Evolutionary conservation across 1,140 invertebrate genomes (phyloP).

Genomic region (silkworm (Bombyx mori)): DNA sequence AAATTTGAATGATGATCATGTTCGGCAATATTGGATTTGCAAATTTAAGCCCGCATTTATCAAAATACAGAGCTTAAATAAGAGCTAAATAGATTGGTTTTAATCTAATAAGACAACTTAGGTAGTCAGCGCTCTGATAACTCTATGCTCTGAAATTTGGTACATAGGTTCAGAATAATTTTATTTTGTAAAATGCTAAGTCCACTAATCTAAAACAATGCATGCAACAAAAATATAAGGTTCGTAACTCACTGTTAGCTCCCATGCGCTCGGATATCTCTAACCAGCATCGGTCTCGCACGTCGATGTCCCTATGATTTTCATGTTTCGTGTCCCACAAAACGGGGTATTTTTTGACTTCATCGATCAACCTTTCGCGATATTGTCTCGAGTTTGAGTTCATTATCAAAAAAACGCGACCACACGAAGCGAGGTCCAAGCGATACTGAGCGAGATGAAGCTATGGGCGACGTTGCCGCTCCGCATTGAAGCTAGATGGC

Average conservation of each 20-base stretch:
- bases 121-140: too few species aligned
- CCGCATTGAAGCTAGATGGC: slow-evolving; percentile 14
- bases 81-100: too few species aligned
- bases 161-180: too few species aligned
- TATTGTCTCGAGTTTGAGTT: slow-evolving; percentile 33
- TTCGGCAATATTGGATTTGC: too few species aligned
- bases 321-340: slow-evolving; percentile 59
- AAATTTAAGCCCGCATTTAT: too few species aligned
- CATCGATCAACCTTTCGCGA: slow-evolving; percentile 50
- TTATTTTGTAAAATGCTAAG: too few species aligned
- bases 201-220: too few species aligned
- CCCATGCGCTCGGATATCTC: slow-evolving; percentile 54
- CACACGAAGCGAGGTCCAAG: slow-evolving; percentile 38
- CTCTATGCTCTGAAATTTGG: too few species aligned
- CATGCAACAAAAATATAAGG: background rate
- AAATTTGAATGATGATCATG: too few species aligned
- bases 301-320: slow-evolving; percentile 53
- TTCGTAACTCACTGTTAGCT: slow-evolving; percentile 47
- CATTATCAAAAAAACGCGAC: slow-evolving; percentile 25
- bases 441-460: slow-evolving; percentile 52
- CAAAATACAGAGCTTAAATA: too few species aligned
- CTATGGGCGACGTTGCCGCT: slow-evolving; percentile 47
- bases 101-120: too few species aligned
- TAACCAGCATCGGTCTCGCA: slow-evolving; percentile 50
- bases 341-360: slow-evolving; percentile 58